These are phyloP conservation scores for Mobula birostris DNA, from an alignment of 2,113 vertebrate genomes.

Conservation along the genomic window DNA sequence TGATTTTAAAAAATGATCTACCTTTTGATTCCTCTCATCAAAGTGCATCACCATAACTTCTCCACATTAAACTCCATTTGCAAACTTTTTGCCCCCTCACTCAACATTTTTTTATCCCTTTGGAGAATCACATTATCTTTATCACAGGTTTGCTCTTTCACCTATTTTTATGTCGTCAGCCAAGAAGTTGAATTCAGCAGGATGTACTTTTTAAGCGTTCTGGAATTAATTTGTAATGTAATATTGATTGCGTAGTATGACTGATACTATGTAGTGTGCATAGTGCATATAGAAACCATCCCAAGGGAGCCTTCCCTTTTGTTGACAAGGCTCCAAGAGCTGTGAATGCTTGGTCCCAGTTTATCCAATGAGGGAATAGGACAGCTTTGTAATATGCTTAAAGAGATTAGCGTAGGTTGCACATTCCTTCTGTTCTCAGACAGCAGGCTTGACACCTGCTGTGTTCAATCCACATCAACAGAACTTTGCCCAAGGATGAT, in stretches of 20 bases:
- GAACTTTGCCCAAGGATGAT: background rate
- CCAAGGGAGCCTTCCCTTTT: background rate
- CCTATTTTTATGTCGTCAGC: background rate
- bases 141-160: too few relatives aligned
- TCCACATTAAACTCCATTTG: background rate
- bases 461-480: background rate
- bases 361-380: background rate
- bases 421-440: conserved; percentile 18
- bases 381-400: conserved; percentile 8
- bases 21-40: too few relatives aligned
- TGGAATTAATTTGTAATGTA: background rate
- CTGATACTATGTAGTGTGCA: too few relatives aligned
- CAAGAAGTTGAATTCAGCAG: background rate
- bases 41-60: too few relatives aligned
- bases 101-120: too few relatives aligned
- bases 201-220: background rate
- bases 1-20: background rate
- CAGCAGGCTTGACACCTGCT: conserved; percentile 10
- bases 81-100: background rate
- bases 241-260: background rate
- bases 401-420: background rate
- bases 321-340: background rate
- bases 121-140: too few relatives aligned
- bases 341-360: background rate
- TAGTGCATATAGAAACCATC: too few relatives aligned